phyloP scores from a whole-genome alignment of 1,140 invertebrate species.

The Drusus annulatus region DNA sequence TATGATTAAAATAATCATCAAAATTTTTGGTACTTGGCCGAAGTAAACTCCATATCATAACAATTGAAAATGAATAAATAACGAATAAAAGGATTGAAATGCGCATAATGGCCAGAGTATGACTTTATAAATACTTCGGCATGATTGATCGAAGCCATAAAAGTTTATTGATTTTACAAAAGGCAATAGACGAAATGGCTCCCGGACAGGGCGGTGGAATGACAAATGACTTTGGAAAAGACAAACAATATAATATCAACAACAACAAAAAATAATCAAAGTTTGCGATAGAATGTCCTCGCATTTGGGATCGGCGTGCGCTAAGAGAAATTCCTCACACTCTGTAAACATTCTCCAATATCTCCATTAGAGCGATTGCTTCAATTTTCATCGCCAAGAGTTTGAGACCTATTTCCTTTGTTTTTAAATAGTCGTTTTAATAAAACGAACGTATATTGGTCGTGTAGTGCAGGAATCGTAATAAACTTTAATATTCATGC shows the following conservation, averaged over 20 bases:
- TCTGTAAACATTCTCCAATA: conserved; percentile 45
- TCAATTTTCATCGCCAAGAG: not conserved
- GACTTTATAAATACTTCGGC: conserved; percentile 49
- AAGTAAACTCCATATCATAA: conserved; percentile 2
- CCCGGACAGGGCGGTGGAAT: conserved; percentile 44
- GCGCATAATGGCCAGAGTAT: conserved; percentile 29
- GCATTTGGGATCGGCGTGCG: conserved; percentile 9
- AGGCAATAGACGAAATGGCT: conserved; percentile 50
- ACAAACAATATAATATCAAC: conserved; percentile 55
- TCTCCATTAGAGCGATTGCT: conserved; percentile 57
- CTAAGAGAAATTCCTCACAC: conserved; percentile 10
- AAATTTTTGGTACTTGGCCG: too few species aligned
- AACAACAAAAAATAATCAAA: conserved; percentile 43
- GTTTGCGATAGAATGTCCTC: conserved; percentile 15
- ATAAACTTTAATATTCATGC: too few species aligned
- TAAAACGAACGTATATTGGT: too few species aligned
- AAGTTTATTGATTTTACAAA: conserved; percentile 54
- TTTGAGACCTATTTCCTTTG: not conserved
- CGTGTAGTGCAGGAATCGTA: too few species aligned
- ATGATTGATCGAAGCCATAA: conserved; percentile 55
- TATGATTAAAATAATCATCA: too few species aligned
- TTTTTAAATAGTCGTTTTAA: too few species aligned
- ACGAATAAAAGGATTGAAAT: conserved; percentile 31
- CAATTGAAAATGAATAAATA: conserved; percentile 31
- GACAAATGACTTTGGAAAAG: conserved; percentile 56